Conservation (phyloP, 2,797 vertebrate genomes). For the Alectoris magna region DNA sequence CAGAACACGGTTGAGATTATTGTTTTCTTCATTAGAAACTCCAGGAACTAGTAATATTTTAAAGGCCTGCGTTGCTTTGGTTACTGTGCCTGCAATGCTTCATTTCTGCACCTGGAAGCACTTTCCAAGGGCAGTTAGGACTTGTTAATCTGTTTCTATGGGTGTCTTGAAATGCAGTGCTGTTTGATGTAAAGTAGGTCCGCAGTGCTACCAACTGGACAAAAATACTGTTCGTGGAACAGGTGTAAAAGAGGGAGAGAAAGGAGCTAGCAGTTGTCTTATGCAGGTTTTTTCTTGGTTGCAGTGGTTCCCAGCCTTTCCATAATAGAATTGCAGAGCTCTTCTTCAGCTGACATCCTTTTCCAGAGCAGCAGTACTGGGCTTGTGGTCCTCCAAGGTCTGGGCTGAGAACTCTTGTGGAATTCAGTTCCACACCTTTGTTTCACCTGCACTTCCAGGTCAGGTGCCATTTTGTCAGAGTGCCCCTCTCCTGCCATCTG, state of each 20-base stretch:
- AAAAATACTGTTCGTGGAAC: background rate
- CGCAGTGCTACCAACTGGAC: background rate
- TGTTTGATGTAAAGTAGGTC: background rate
- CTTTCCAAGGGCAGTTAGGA: background rate
- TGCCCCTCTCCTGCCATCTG: no score
- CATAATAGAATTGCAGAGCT: fast-evolving
- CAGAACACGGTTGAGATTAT: background rate
- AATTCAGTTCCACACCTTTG: no score
- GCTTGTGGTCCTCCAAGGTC: background rate
- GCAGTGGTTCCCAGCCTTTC: background rate
- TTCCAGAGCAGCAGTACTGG: background rate
- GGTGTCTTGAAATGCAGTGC: background rate
- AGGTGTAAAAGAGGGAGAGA: background rate
- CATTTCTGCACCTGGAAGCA: background rate
- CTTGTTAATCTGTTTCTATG: background rate
- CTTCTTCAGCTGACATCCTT: background rate
- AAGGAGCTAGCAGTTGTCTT: background rate
- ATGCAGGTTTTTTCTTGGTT: background rate
- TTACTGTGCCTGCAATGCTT: constrained; percentile 4
- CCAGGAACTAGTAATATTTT: background rate
- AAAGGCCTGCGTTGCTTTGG: background rate
- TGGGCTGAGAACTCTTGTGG: background rate
- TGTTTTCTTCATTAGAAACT: background rate
- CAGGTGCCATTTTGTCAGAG: background rate
- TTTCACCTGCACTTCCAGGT: background rate